Base-by-base conservation (phyloP, 2,888 invertebrate species). In the Apodemia hepburni region DNA sequence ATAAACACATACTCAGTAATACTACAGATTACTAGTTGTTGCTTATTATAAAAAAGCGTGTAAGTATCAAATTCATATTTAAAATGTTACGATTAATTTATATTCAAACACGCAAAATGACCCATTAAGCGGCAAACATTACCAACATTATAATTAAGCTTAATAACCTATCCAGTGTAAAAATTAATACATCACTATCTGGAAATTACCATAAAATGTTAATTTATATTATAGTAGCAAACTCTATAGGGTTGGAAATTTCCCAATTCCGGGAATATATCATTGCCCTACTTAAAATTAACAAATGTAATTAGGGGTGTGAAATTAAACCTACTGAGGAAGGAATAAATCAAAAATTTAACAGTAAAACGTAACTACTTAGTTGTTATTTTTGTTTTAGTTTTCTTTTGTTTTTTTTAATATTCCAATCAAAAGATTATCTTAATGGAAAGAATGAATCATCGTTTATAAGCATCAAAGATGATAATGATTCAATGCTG, bases 301-400 rank as follows among this genome's bases (percentile, higher is more conserved):
- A 54, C 54, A 54, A 54, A 54, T 54, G 51, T 51, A 51, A 51
- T 51, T 27, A 51, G 51, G 54, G 54, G 54, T 54, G 54, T 54
- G 12, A 51, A 54, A 6, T 2, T 22, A 22, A 54, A 11, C 22
- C 22, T 22, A n/a, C 11, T 12, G 0, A 11, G 12, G 11, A 5
- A 22, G 22, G n/a, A 17, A 18, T 51, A 22, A 51, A 51, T 51
- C 51, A 18, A 51, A 51, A 51, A 51, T 11, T 5, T 11, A 51
- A 51, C 11, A 22, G 51, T 22, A 51, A 51, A 51, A 51, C 12
- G 18, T 18, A 47, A 47, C 8, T 33, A 3, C 12, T 38, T 0
- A 12, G 12, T 38, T 15, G 38, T 1, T 38, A 38, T 8, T 38
- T 12, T 12, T 15, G 38, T 38, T 38, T 38, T 12, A 38, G 4